Evolutionary conservation across 2,888 invertebrate species (phyloP).

Genomic region (Zootermopsis nevadensis): DNA sequence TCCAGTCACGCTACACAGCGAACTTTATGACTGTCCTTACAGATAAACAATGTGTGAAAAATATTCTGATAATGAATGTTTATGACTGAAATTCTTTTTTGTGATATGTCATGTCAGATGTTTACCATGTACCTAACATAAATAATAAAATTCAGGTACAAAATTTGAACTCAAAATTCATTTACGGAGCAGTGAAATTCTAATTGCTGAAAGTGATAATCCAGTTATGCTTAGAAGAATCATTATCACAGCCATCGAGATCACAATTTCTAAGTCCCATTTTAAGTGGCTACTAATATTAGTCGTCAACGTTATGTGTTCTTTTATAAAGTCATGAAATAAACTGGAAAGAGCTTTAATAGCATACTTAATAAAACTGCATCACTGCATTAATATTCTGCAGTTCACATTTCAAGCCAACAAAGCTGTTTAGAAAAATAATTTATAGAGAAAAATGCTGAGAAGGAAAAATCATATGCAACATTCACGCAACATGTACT

Average conservation of each 20-base stretch:
- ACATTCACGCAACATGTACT: slow-evolving; percentile 1
- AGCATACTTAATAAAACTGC: not conserved
- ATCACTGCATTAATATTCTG: not conserved
- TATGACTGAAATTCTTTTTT: not conserved
- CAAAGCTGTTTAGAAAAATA: not conserved
- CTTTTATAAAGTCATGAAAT: not conserved
- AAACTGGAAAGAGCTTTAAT: slow-evolving; percentile 2
- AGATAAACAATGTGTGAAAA: not conserved
- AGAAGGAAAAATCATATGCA: not conserved
- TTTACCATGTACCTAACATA: no score
- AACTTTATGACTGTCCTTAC: not conserved
- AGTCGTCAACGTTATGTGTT: not conserved
- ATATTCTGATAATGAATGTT: not conserved
- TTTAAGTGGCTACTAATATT: not conserved
- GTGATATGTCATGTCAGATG: not conserved
- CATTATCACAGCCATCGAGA: slow-evolving; percentile 4
- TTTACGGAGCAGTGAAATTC: no score
- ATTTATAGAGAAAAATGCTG: not conserved
- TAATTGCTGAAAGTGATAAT: not conserved
- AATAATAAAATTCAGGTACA: no score
- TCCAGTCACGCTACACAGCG: not conserved
- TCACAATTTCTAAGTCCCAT: slow-evolving; percentile 4
- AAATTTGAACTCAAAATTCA: no score
- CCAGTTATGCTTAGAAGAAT: not conserved
- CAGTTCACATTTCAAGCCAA: not conserved